These are phyloP conservation scores for Poecile montanus DNA, from an alignment of 2,797 vertebrate genomes.

Conservation along the genomic window DNA sequence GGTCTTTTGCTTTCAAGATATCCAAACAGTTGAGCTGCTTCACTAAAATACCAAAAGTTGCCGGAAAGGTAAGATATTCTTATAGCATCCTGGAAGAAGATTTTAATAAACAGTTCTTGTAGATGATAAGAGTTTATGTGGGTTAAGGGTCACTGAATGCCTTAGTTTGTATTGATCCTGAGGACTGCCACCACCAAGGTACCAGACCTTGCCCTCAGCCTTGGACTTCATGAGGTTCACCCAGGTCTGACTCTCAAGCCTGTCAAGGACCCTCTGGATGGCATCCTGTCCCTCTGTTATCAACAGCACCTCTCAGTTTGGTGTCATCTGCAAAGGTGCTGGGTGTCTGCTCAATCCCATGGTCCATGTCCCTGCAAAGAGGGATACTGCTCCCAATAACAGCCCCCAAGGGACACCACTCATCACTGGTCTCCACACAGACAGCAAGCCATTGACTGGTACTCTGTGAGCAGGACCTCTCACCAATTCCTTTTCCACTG, in stretches of 20 bases:
- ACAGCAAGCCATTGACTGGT: not conserved
- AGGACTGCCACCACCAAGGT: not conserved
- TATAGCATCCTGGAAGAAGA: not conserved
- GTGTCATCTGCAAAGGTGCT: not conserved
- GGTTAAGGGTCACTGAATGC: not conserved
- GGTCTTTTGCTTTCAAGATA: not conserved
- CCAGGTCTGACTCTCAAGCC: not conserved
- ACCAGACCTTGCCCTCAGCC: not conserved
- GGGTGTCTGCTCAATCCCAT: not conserved
- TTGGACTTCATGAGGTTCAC: not conserved
- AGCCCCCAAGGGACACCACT: not conserved
- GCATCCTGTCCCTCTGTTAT: not conserved
- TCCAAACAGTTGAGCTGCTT: not conserved
- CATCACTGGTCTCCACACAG: not conserved
- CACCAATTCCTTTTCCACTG: not conserved
- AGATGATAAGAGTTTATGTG: not conserved
- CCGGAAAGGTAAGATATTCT: not conserved
- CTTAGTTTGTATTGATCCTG: not conserved
- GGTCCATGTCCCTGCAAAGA: not conserved
- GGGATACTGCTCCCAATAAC: not conserved
- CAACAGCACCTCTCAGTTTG: not conserved
- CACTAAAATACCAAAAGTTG: not conserved
- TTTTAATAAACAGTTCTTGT: not conserved
- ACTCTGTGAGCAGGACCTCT: not conserved
- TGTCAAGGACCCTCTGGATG: not conserved